Evolutionary conservation across 2,113 vertebrate genomes (phyloP).

Genomic region (Calonectris borealis): DNA sequence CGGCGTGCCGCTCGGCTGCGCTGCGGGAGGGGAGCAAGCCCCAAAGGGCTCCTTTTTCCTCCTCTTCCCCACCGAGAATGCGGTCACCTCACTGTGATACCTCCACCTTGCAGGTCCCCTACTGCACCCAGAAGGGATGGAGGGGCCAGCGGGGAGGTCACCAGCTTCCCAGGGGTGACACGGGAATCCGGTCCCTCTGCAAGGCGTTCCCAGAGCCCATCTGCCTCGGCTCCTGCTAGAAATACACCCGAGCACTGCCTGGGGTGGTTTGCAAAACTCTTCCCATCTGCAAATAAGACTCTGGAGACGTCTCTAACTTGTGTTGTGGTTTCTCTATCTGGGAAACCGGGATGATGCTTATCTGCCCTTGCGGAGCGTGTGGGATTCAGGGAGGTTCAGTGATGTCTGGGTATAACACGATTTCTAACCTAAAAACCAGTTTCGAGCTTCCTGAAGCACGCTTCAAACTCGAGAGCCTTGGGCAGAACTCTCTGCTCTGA

Average conservation of each 20-base stretch:
- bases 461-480: neutral
- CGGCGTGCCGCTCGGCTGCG: neutral
- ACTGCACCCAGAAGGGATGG: neutral
- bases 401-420: neutral
- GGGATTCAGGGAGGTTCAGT: neutral
- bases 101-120: neutral
- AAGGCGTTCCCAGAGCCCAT: neutral
- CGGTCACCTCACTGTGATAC: fast-evolving
- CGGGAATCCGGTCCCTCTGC: fast-evolving
- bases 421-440: neutral
- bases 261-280: neutral
- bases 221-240: neutral
- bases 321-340: neutral
- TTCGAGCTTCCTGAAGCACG: neutral
- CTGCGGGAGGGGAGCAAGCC: neutral
- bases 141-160: neutral
- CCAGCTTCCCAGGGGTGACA: neutral
- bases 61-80: fast-evolving
- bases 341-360: neutral
- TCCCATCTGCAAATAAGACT: neutral
- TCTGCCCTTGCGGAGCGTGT: neutral
- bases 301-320: neutral
- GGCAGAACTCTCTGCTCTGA: neutral
- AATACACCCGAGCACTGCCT: neutral
- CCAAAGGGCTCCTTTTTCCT: neutral